phyloP scores from a whole-genome alignment of 2,113 vertebrate species.

The Festucalex cinctus region DNA sequence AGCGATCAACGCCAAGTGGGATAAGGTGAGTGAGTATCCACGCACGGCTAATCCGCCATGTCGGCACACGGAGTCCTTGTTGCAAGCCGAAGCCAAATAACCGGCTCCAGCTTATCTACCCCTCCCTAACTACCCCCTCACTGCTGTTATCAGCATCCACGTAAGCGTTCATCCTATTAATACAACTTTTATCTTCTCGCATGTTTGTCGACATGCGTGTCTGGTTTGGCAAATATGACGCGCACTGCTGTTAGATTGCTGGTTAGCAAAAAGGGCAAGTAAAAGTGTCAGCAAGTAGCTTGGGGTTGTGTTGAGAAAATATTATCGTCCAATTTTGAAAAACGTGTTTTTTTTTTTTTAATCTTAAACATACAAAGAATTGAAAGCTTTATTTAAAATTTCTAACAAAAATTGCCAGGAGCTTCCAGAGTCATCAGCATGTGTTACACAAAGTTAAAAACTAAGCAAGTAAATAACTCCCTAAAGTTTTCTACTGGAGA shows the following conservation, averaged over 20 bases:
- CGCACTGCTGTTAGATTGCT: not conserved
- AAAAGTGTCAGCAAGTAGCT: too few relatives aligned
- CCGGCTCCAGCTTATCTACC: constrained; percentile 44
- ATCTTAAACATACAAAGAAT: too few relatives aligned
- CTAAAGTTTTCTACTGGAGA: too few relatives aligned
- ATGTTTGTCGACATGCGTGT: not conserved
- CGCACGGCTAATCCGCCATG: constrained; percentile 49
- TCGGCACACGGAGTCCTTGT: constrained; percentile 44
- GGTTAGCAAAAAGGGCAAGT: not conserved
- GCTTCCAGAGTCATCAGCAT: too few relatives aligned
- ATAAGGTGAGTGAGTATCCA: constrained; percentile 68
- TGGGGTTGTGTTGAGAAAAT: too few relatives aligned
- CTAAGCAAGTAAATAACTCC: too few relatives aligned
- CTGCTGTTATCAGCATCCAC: constrained; percentile 53
- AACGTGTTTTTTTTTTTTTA: too few relatives aligned
- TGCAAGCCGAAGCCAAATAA: constrained; percentile 25
- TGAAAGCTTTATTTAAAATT: too few relatives aligned
- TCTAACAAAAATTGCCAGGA: too few relatives aligned
- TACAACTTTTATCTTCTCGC: constrained; percentile 57
- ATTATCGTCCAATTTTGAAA: too few relatives aligned
- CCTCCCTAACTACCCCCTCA: not conserved
- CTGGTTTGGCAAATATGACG: not conserved
- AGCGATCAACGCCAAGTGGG: constrained; percentile 64
- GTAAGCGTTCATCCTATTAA: constrained; percentile 63
- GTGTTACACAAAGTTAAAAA: too few relatives aligned